Evolutionary conservation across 2,888 invertebrate species (phyloP).

Genomic region (Anarsia innoxiella): DNA sequence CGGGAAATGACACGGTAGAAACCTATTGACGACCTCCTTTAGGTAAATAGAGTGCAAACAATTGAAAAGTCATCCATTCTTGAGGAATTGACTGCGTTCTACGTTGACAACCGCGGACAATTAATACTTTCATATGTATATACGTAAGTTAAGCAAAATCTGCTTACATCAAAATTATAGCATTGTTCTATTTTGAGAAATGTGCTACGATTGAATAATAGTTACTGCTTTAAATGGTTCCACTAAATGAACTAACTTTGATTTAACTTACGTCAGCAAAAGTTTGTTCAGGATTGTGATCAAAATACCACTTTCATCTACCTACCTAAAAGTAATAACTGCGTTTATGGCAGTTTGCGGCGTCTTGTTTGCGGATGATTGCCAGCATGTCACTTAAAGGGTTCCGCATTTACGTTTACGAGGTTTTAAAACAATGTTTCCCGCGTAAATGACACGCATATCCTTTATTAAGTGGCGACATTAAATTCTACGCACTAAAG

Average conservation of each 20-base stretch:
- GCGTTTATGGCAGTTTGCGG: constrained; percentile 14
- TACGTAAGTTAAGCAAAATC: too few relatives aligned
- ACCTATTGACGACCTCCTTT: constrained; percentile 46
- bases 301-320: constrained; percentile 9
- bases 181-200: too few relatives aligned
- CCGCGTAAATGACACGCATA: constrained; percentile 14
- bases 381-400: constrained; percentile 13
- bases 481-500: constrained; percentile 29
- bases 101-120: constrained; percentile 40
- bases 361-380: constrained; percentile 15
- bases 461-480: constrained; percentile 24
- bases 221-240: too few relatives aligned
- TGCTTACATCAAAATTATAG: too few relatives aligned
- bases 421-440: constrained; percentile 17
- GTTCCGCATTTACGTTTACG: constrained; percentile 13
- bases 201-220: too few relatives aligned
- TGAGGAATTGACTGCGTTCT: constrained; percentile 33
- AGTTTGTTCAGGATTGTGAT: constrained; percentile 3
- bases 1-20: constrained; percentile 68
- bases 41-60: constrained; percentile 59
- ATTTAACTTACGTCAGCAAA: too few relatives aligned
- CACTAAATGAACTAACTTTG: too few relatives aligned
- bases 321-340: constrained; percentile 13
- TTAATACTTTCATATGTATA: too few relatives aligned
- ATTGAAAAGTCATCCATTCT: constrained; percentile 69